Percentiles rank a stretch among this genome's conserved stretches.
phyloP scores from a whole-genome alignment of 2,113 vertebrate species.

The Oxyruncus cristatus region DNA sequence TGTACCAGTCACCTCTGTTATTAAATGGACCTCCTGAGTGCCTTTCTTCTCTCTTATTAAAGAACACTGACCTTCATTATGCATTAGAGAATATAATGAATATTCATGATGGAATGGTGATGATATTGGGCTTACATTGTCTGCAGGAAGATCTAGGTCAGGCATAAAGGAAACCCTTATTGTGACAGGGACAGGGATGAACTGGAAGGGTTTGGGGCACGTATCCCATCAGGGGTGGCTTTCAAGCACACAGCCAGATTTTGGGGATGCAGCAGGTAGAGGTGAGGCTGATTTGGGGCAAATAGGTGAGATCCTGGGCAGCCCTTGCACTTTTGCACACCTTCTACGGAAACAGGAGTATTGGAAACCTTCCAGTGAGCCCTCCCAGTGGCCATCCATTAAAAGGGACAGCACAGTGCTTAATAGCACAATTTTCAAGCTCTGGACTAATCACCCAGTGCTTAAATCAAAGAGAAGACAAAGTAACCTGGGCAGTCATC shows the following conservation, averaged over 20 bases:
- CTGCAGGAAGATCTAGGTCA: constrained; percentile 24
- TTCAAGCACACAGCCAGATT: neutral
- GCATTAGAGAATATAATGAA: constrained; percentile 15
- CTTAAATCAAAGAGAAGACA: constrained; percentile 26
- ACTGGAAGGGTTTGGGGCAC: neutral
- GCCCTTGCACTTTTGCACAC: neutral
- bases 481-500: neutral
- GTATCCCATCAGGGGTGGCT: neutral
- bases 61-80: neutral
- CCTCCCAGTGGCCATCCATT: neutral
- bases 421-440: neutral
- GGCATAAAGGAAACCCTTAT: neutral
- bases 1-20: neutral
- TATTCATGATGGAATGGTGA: neutral
- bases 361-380: neutral
- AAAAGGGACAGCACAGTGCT: neutral
- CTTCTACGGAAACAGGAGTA: neutral
- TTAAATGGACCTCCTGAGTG: neutral
- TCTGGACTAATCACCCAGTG: neutral
- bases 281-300: neutral
- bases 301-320: neutral
- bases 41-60: neutral
- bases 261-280: neutral
- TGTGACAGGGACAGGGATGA: neutral
- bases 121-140: neutral